Conservation (phyloP, 2,797 vertebrate species). For the Tauraco hartlaubi region DNA sequence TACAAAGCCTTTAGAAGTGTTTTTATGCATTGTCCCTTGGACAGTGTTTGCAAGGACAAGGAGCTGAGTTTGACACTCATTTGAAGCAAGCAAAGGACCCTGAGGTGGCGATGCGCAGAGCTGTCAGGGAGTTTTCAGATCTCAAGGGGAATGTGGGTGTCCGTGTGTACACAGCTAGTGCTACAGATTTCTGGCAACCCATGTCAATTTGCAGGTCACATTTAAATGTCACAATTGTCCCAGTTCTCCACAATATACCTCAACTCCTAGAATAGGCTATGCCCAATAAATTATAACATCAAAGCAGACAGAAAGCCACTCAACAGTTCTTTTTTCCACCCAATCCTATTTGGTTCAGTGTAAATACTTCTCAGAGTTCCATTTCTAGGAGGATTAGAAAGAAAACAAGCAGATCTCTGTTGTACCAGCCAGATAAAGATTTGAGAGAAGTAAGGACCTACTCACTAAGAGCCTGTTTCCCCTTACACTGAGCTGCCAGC, state of each 20-base stretch:
- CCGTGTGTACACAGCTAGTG: neutral
- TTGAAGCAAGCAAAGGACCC: neutral
- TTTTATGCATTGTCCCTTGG: neutral
- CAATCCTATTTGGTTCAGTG: neutral
- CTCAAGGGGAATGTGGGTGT: neutral
- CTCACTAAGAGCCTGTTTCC: neutral
- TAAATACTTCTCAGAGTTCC: neutral
- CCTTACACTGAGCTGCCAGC: neutral
- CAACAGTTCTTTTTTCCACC: neutral
- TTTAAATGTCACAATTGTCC: neutral
- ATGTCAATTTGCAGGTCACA: neutral
- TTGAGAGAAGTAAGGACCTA: neutral
- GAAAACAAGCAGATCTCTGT: neutral
- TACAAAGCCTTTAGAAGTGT: neutral
- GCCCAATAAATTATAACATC: neutral
- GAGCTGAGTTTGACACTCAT: neutral
- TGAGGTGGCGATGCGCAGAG: neutral
- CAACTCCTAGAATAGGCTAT: neutral
- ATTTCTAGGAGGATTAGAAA: neutral
- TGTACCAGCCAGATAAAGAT: neutral
- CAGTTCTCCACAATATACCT: neutral
- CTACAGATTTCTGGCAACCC: neutral
- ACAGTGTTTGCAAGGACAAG: neutral
- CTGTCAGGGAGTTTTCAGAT: neutral
- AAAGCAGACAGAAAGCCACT: neutral